Evolutionary conservation across 2,888 invertebrate genomes (phyloP), one percentile per base, ranked within the genome.

Genomic region (Drosophila prostipennis): DNA sequence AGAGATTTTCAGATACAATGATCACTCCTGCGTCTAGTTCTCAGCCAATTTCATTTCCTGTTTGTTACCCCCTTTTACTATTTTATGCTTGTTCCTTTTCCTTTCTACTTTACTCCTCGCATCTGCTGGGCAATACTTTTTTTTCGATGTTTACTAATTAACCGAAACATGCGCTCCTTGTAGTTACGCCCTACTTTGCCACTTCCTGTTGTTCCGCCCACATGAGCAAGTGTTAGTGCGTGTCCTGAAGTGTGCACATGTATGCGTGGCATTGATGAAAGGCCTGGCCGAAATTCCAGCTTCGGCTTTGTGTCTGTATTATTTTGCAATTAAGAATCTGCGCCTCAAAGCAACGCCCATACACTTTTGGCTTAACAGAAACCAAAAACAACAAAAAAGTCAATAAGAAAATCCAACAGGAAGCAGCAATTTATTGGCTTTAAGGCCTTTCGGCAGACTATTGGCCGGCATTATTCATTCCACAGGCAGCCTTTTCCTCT

Each of bases 161-260:
- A 84, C 84, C 88, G 88, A 88, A 84, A 84, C 84, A 84, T 77
- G 79, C 79, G 74, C 84, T 86, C 42, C 87, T 83, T 77, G 72
- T 82, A 78, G 76, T 76, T 76, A 78, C 78, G 86, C 76, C 86
- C 80, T 72, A 76, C 53, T 74, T 72, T 71, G 81, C 59, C 76
- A 74, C 76, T 79, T 79, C 42, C 74, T 57, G 51, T 67, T 56
- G 56, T 63, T 40, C 51, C 69, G 37, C 39, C 14, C 55, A 57
- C 49, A 23, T 43, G 29, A 52, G 11, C 37, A 39, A 10, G 54
- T 57, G 39, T 52, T 61, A 43, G 46, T 55, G 49, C 59, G 16
- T 71, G 37, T 48, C 34, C 48, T 40, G 36, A 19, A 16, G 13
- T 26, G 39, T 43, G 26, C 32, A 36, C 16, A 29, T 54, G 48